phyloP scores from a whole-genome alignment of 2,888 invertebrate species.

The Ligdia adustata region DNA sequence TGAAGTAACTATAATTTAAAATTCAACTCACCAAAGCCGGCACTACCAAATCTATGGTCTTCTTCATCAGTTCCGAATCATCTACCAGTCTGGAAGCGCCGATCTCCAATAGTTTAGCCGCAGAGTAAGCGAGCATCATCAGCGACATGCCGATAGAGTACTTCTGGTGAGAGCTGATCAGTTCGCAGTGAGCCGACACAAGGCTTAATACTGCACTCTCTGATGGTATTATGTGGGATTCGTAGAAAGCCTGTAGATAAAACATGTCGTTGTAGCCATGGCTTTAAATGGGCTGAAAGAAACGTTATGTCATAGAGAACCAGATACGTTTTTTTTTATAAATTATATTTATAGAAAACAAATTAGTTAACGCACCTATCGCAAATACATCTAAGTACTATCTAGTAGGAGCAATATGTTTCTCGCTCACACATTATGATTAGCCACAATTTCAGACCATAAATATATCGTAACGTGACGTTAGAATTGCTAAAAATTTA shows the following conservation, averaged over 20 bases:
- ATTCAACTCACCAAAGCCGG: constrained; percentile 86
- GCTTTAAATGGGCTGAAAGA: no score
- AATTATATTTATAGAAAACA: no score
- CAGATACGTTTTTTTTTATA: no score
- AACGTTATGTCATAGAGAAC: no score
- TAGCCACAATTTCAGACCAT: no score
- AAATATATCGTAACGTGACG: no score
- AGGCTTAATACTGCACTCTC: constrained; percentile 93
- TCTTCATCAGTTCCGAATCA: constrained; percentile 84
- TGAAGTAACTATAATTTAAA: background rate
- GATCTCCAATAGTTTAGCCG: constrained; percentile 70
- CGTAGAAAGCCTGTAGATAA: constrained; percentile 85
- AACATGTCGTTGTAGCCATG: no score
- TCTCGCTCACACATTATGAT: no score
- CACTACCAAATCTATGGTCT: constrained; percentile 87
- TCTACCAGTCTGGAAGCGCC: constrained; percentile 78
- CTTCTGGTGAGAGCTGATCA: constrained; percentile 67
- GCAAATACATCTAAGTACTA: no score
- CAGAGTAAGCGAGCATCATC: constrained; percentile 75
- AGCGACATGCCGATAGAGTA: constrained; percentile 72
- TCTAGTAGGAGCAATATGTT: no score
- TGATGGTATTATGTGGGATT: constrained; percentile 91
- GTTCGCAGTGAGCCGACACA: constrained; percentile 79
- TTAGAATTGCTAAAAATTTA: no score
- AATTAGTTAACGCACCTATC: no score